Evolutionary conservation across 2,797 vertebrate genomes (phyloP).

Genomic region (Pogonophryne albipinna): DNA sequence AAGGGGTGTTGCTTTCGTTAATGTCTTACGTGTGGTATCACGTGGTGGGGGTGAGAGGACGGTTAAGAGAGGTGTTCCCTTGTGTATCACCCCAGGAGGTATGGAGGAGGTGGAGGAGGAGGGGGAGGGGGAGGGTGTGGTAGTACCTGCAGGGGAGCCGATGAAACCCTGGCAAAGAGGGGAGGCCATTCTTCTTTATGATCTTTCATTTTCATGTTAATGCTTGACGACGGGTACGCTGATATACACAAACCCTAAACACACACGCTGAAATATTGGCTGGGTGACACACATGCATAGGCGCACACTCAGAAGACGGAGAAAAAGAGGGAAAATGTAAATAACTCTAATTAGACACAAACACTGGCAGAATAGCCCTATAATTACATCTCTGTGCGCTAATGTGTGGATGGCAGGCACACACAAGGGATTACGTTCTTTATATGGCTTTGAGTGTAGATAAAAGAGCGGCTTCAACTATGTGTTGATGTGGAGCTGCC

Average conservation of each 20-base stretch:
- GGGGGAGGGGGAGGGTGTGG: conserved; percentile 39
- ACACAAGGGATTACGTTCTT: conserved; percentile 71
- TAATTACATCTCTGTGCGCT: conserved; percentile 78
- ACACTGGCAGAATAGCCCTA: conserved; percentile 66
- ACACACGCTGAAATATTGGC: conserved; percentile 34
- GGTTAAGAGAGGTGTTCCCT: conserved; percentile 53
- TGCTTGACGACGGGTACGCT: conserved; percentile 71
- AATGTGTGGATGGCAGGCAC: conserved; percentile 71
- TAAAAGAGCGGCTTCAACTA: conserved; percentile 67
- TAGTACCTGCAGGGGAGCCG: conserved; percentile 55
- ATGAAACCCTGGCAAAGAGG: conserved; percentile 55
- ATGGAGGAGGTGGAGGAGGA: conserved; percentile 27
- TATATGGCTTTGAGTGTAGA: conserved; percentile 69
- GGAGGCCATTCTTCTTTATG: conserved; percentile 38
- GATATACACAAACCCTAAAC: conserved; percentile 73
- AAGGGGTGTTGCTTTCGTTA: conserved; percentile 60
- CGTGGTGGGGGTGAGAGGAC: conserved; percentile 36
- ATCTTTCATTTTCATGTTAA: conserved; percentile 68
- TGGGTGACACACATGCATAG: conserved; percentile 35
- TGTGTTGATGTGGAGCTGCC: conserved; percentile 58
- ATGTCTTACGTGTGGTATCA: conserved; percentile 35
- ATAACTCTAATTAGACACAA: conserved; percentile 80
- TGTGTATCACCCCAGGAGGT: conserved; percentile 57
- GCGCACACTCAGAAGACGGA: conserved; percentile 16
- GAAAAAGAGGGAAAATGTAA: conserved; percentile 64